Evolutionary conservation across 1,140 invertebrate genomes (phyloP), one percentile per base, ranked within the genome.

Genomic region (Berghia stephanieae): DNA sequence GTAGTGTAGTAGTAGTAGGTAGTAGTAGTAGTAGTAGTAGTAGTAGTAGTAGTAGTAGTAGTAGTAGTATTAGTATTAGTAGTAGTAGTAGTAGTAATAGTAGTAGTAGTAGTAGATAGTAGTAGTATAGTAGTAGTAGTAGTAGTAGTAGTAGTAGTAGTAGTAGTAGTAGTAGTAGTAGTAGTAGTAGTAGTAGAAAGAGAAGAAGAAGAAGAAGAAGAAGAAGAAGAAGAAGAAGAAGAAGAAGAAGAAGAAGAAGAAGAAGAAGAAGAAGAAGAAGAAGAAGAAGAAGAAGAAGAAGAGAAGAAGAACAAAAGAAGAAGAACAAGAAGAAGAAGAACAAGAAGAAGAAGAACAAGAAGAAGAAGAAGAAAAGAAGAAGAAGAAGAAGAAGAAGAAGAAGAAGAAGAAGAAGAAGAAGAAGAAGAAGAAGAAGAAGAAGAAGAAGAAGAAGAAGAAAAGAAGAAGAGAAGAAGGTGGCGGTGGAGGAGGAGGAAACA

Each of bases 271-370:
- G 38, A 69, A 60, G 40, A 67, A 52, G 63, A 68, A 73, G 24
- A 75, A 69, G 43, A 57, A 70, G 27, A 75, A 70, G 46, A 69
- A 75, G 24, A 79, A 57, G 34, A 42, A 75, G 57, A 63, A 43
- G 43, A 63, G 67, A 43, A 43, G 44, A n/a, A n/a, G 5, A 43
- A 42, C 46, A 66, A 60, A 66, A 27, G 24, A 21, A 27, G n/a
- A 27, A 66, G 40, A 55, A 78, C 31, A 5, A 21, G 27, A n/a
- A n/a, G 24, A 27, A 21, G 1, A 24, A 27, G 2, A 16, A 42
- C 27, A 63, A 71, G 21, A 69, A 52, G 2, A 63, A 36, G 10
- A 40, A n/a, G 21, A 36, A 40, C 5, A 66, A 49, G 44, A 36
- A 31, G 31, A 49, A 42, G n/a, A 27, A 72, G 13, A 55, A 5